Base-by-base conservation (phyloP, 2,113 vertebrate genomes). In the Phaetusa simplex region DNA sequence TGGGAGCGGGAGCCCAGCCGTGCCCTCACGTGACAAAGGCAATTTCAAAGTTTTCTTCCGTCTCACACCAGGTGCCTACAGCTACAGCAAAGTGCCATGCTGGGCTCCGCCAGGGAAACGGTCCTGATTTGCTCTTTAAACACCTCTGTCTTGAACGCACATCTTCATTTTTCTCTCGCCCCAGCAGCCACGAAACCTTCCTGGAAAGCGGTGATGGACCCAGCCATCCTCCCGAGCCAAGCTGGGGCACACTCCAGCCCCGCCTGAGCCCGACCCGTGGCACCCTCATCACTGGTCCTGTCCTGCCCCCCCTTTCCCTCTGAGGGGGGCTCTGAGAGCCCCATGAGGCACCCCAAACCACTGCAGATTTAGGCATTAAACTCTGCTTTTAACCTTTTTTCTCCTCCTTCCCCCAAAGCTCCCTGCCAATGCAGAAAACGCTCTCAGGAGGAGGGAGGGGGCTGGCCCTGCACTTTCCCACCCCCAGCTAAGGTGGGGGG, bases 1-100 rank as follows among this genome's bases (percentile, higher is more conserved):
- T 1, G 2, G 64, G 40, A 53, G 30, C 0, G 0, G 52, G 58
- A 79, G 49, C 36, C 12, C 61, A 43, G 52, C 18, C 4, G 1
- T 29, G 26, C 47, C 66, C 27, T 32, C 0, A 1, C 8, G 4
- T 21, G 27, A 53, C 55, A 83, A 84, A 93, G 24, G 62, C 20
- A 20, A 61, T 84, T 78, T 43, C 86, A 38, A 19, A 82, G 65
- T 20, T 76, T 72, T 24, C n/a, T 82, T 91, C 73, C 36, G 23
- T 23, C 43, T 69, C 65, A 27, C 32, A 74, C 5, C 0, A 10
- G 55, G 59, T 71, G 40, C 59, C 80, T 38, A 40, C 14, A 84
- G 85, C 53, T 59, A 55, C 2, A 84, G 65, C 19, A 34, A 71
- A 72, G 49, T 30, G 49, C 67, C 12, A 6, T 0, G 9, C 70